phyloP scores from a whole-genome alignment of 2,888 invertebrate genomes.

The Belgica antarctica region DNA sequence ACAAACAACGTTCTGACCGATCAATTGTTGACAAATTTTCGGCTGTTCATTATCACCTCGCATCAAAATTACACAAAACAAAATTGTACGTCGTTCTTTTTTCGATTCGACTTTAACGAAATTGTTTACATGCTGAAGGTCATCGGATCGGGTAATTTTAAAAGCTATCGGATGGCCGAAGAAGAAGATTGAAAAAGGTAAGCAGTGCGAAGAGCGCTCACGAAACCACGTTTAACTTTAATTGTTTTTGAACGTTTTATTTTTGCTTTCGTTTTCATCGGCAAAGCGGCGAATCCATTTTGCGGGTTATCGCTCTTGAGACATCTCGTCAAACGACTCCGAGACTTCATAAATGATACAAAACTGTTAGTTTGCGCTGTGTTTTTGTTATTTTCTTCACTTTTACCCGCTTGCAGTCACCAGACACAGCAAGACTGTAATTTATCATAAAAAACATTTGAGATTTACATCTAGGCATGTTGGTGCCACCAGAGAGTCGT shows the following conservation, averaged over 20 bases:
- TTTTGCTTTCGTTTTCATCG: conserved; percentile 33
- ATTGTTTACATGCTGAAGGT: too few species aligned
- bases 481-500: conserved; percentile 30
- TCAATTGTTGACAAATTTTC: neutral
- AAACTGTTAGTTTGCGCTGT: neutral
- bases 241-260: conserved; percentile 21
- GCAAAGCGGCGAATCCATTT: neutral
- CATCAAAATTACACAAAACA: neutral
- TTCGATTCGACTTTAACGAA: too few species aligned
- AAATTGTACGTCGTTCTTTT: too few species aligned
- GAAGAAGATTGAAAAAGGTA: conserved; percentile 19
- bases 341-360: conserved; percentile 28
- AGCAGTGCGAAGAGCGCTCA: neutral
- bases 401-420: neutral
- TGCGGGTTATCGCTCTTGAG: conserved; percentile 15
- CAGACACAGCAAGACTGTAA: neutral
- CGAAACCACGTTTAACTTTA: conserved; percentile 26
- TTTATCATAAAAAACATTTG: conserved; percentile 29
- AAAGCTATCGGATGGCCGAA: too few species aligned
- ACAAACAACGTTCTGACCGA: too few species aligned
- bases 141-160: conserved; percentile 7
- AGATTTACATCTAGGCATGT: conserved; percentile 16
- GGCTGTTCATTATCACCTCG: neutral
- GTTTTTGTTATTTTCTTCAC: neutral
- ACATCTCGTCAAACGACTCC: neutral